A percentile compares a stretch with the other conserved stretches of the same genome.
Conservation (phyloP, 2,113 vertebrate genomes). For the Rissa tridactyla region DNA sequence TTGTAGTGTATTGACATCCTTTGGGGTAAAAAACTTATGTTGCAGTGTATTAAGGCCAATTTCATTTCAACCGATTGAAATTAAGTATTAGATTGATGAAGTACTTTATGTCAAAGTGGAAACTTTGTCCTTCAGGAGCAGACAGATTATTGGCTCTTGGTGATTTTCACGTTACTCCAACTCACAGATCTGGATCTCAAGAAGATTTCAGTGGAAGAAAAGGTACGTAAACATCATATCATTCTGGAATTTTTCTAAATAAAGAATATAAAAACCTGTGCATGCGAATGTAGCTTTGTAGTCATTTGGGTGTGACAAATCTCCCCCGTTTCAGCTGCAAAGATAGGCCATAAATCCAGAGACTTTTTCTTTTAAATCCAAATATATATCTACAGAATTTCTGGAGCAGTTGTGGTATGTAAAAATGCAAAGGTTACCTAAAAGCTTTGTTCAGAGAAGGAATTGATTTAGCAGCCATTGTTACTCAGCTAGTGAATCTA, state of each 20-base stretch:
- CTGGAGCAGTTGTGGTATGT: neutral
- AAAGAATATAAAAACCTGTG: neutral
- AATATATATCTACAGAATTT: neutral
- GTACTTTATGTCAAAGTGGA: neutral
- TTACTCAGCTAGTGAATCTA: neutral
- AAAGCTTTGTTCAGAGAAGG: neutral
- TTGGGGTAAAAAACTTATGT: neutral
- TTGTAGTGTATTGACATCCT: neutral
- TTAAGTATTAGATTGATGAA: neutral
- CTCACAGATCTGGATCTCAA: conserved; percentile 84
- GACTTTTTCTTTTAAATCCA: neutral
- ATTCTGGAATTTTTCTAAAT: neutral
- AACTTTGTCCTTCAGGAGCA: conserved; percentile 75
- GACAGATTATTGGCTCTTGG: conserved; percentile 77
- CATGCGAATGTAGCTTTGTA: neutral
- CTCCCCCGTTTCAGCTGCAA: neutral
- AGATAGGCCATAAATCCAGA: neutral
- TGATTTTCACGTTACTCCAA: conserved; percentile 83
- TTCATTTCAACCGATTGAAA: neutral
- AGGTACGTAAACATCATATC: conserved; percentile 71
- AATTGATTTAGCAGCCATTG: neutral
- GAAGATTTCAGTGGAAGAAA: conserved; percentile 84
- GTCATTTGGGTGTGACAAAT: neutral
- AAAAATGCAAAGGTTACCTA: neutral
- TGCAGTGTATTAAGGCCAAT: neutral